Conservation (phyloP, 2,113 vertebrate species). For the Leuciscus idus region DNA sequence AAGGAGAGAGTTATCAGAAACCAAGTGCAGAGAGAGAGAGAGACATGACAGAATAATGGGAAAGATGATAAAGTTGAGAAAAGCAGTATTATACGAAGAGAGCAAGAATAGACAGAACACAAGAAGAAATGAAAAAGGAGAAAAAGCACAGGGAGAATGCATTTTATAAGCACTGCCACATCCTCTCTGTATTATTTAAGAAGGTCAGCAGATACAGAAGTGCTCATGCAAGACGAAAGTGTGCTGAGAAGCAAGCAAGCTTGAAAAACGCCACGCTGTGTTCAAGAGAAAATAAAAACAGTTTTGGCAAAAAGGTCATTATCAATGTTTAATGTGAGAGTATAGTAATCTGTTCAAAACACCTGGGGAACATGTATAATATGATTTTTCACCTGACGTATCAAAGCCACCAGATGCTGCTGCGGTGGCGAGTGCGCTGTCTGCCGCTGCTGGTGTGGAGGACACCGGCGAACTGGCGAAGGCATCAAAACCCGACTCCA, state of each 20-base stretch:
- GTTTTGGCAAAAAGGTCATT: background rate
- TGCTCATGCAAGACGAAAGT: constrained; percentile 69
- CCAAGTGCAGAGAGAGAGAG: constrained; percentile 77
- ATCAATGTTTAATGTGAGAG: background rate
- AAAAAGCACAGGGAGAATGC: constrained; percentile 82
- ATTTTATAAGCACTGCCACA: constrained; percentile 74
- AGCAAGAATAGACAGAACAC: constrained; percentile 80
- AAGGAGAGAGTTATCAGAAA: constrained; percentile 83
- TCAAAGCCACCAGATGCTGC: constrained; percentile 86
- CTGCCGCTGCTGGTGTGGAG: constrained; percentile 63
- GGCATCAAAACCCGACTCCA: constrained; percentile 71
- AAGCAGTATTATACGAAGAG: constrained; percentile 73
- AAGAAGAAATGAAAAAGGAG: constrained; percentile 81
- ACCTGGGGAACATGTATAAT: background rate
- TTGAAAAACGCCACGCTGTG: background rate
- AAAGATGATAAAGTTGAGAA: constrained; percentile 75
- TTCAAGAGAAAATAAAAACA: constrained; percentile 1
- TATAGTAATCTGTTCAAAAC: background rate
- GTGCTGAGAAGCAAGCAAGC: constrained; percentile 31
- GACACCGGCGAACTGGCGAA: constrained; percentile 63
- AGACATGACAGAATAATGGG: constrained; percentile 75
- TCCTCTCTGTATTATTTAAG: constrained; percentile 52
- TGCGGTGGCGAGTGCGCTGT: constrained; percentile 72
- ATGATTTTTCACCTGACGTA: constrained; percentile 84
- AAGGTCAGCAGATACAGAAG: constrained; percentile 55